Evolutionary conservation across 2,113 vertebrate species (phyloP), one percentile per base, ranked within the genome.

Genomic region (Myotis yumanensis): DNA sequence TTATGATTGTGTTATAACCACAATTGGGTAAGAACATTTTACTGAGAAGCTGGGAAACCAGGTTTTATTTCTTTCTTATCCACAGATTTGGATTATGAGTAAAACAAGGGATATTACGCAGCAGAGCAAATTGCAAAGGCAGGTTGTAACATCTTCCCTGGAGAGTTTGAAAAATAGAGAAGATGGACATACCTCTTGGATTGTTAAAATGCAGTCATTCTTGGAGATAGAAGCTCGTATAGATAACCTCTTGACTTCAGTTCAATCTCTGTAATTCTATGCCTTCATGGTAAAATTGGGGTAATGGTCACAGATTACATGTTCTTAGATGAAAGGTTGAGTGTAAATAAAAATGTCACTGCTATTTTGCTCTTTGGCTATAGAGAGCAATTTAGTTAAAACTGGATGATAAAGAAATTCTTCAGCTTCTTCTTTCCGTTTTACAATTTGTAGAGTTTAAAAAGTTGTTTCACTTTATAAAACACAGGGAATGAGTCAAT

Each of bases 321-420:
- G 79, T 83, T 92, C 88, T 89, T 92, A 93, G 82, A 71, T 95
- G 85, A 86, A 88, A 92, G 68, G 68, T 92, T 90, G 32, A 76
- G 43, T 96, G 23, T 90, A 90, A 72, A 80, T 72, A 87, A 93
- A 96, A 95, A 71, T 95, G 73, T 92, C 57, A 86, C 48, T 68
- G 43, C 35, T 90, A 1, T 43, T 94, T 94, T 94, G 37, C 40
- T 92, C 86, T 82, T 96, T 93, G 75, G 76, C 14, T 64, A 3
- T 37, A 89, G 62, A 83, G 52, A 86, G 25, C 12, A 93, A 83
- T 72, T 88, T 90, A 91, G 84, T 93, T 93, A 92, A 95, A 96
- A 89, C 46, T 76, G 18, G 18, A 62, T 71, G 37, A 92, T 57
- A 35, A 90, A 89, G 15, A 62, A 48, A 62, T 54, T 93, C 37